Evolutionary conservation across 2,797 vertebrate genomes (phyloP).

Genomic region (Girardinus metallicus): DNA sequence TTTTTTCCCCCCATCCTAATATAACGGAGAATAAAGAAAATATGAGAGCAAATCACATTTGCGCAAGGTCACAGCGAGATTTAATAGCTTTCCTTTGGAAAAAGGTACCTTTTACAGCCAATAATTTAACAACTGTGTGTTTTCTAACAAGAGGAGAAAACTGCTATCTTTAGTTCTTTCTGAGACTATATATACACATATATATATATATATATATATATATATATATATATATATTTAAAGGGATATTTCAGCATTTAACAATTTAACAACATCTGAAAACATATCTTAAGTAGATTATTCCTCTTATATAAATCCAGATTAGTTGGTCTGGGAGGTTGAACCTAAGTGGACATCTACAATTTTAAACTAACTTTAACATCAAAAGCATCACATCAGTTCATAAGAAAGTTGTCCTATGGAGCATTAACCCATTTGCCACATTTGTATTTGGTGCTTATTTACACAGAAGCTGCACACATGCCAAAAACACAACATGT

Average conservation of each 20-base stretch:
- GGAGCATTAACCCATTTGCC: not conserved
- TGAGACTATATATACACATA: no score
- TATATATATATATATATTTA: no score
- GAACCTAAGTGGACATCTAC: not conserved
- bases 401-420: not conserved
- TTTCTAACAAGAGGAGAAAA: not conserved
- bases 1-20: not conserved
- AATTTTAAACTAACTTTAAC: not conserved
- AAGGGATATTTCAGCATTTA: not conserved
- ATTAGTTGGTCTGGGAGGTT: not conserved
- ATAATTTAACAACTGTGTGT: conserved; percentile 5
- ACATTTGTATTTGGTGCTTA: not conserved
- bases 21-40: conserved; percentile 1
- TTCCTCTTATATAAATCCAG: not conserved
- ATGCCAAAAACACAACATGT: not conserved
- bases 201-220: no score
- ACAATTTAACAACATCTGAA: not conserved
- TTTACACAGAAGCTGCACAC: not conserved
- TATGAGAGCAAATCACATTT: conserved; percentile 11
- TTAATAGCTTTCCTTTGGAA: not conserved
- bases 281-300: not conserved
- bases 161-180: no score
- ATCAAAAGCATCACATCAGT: not conserved
- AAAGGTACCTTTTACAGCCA: not conserved
- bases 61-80: conserved; percentile 7